phyloP scores from a whole-genome alignment of 1,140 invertebrate species.

The Pseudomyrmex pallidus region DNA sequence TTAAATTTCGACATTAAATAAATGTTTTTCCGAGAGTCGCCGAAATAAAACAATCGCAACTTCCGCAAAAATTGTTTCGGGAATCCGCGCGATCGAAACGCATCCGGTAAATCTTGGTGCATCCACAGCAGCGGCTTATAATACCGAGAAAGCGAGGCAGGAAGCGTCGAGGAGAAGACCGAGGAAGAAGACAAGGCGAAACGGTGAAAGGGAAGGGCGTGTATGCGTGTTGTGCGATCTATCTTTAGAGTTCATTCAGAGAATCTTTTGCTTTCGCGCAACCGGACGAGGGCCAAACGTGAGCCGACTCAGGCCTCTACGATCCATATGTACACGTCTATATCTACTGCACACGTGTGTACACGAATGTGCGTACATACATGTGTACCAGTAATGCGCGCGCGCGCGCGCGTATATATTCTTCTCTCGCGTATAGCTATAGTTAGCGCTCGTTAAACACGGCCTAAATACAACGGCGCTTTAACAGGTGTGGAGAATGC shows the following conservation, averaged over 20 bases:
- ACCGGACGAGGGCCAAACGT: constrained; percentile 74
- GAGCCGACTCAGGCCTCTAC: constrained; percentile 70
- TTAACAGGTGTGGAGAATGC: constrained; percentile 57
- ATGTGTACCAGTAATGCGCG: background rate
- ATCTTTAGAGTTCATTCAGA: constrained; percentile 83
- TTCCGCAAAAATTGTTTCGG: background rate
- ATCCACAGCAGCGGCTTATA: background rate
- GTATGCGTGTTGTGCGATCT: constrained; percentile 68
- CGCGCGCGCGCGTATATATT: background rate
- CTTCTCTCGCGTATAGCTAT: background rate
- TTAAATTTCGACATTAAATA: no score
- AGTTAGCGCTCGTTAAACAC: constrained; percentile 49
- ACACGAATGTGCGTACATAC: background rate
- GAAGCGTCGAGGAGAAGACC: constrained; percentile 26
- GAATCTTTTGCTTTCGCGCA: constrained; percentile 73
- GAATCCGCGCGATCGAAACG: background rate
- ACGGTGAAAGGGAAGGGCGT: constrained; percentile 60
- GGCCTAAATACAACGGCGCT: constrained; percentile 48
- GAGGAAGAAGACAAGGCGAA: constrained; percentile 69
- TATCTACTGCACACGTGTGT: background rate
- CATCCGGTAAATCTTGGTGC: background rate
- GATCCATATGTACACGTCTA: no score
- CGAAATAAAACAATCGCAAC: background rate
- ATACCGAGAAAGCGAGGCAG: constrained; percentile 11
- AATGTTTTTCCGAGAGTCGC: background rate